A percentile compares a stretch with the other conserved stretches of the same genome.
phyloP scores from a whole-genome alignment of 1,140 invertebrate species.

The Micrasema minimum region DNA sequence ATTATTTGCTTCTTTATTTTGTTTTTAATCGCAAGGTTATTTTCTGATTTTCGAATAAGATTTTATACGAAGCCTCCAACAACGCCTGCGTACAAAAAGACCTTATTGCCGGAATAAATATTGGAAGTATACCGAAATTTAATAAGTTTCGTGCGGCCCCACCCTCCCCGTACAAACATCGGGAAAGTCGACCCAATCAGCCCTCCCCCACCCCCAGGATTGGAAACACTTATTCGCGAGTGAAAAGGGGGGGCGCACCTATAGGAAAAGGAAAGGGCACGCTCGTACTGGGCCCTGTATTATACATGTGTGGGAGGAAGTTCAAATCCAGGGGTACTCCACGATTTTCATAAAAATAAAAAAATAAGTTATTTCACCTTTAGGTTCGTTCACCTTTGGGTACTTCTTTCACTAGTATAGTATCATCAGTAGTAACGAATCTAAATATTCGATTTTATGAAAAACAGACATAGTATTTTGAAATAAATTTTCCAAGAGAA shows the following conservation, averaged over 20 bases:
- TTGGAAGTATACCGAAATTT: constrained; percentile 50
- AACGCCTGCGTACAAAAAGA: neutral
- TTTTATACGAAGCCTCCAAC: neutral
- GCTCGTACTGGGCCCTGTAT: constrained; percentile 31
- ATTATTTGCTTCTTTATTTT: no score
- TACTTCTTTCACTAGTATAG: no score
- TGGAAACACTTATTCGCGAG: constrained; percentile 54
- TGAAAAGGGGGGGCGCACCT: constrained; percentile 49
- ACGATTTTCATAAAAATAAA: constrained; percentile 1
- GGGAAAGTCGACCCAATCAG: constrained; percentile 47
- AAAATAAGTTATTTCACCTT: neutral
- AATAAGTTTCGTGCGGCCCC: constrained; percentile 46
- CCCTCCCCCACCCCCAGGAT: constrained; percentile 37
- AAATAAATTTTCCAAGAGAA: no score
- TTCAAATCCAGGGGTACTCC: constrained; percentile 18
- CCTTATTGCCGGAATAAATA: constrained; percentile 46
- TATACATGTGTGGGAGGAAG: constrained; percentile 44
- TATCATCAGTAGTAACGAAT: no score
- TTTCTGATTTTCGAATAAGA: neutral
- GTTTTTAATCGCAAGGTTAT: no score
- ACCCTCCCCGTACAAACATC: constrained; percentile 48
- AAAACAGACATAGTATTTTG: no score
- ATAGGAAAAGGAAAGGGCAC: constrained; percentile 39
- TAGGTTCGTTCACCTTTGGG: no score
- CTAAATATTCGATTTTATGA: no score